Evolutionary conservation across 2,888 invertebrate genomes (phyloP).

Genomic region (Seira musarum): DNA sequence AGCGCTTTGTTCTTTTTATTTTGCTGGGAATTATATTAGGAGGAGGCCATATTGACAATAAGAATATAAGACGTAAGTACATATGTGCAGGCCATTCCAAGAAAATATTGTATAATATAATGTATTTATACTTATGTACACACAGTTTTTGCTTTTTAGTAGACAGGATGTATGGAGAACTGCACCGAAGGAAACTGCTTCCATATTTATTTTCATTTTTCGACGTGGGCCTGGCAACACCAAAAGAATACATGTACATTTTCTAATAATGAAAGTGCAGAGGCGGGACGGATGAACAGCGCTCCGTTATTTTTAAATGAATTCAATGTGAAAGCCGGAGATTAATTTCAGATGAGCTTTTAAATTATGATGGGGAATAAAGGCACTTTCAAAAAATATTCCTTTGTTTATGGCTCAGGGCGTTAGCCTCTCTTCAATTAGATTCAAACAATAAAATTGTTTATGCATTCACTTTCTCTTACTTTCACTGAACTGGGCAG

Average conservation of each 20-base stretch:
- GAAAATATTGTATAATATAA: conserved; percentile 12
- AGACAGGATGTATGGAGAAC: neutral
- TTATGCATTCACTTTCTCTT: no score
- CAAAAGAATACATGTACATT: neutral
- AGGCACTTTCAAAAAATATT: no score
- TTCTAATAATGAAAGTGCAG: conserved; percentile 19
- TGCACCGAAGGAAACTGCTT: neutral
- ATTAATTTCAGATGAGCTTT: conserved; percentile 16
- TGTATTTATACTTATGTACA: neutral
- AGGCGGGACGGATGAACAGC: conserved; percentile 6
- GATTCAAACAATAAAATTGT: no score
- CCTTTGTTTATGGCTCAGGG: no score
- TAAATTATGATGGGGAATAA: neutral
- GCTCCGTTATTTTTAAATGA: neutral
- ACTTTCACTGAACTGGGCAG: no score
- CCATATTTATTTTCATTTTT: conserved; percentile 21
- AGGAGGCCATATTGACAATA: no score
- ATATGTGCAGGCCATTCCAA: neutral
- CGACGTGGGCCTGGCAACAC: neutral
- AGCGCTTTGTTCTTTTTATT: neutral
- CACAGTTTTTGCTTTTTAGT: neutral
- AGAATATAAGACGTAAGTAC: neutral
- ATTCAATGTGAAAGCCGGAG: conserved; percentile 4
- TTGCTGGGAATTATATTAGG: neutral
- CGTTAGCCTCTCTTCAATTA: no score